Base-by-base conservation (phyloP, 2,113 vertebrate species). In the Limnothrissa miodon region DNA sequence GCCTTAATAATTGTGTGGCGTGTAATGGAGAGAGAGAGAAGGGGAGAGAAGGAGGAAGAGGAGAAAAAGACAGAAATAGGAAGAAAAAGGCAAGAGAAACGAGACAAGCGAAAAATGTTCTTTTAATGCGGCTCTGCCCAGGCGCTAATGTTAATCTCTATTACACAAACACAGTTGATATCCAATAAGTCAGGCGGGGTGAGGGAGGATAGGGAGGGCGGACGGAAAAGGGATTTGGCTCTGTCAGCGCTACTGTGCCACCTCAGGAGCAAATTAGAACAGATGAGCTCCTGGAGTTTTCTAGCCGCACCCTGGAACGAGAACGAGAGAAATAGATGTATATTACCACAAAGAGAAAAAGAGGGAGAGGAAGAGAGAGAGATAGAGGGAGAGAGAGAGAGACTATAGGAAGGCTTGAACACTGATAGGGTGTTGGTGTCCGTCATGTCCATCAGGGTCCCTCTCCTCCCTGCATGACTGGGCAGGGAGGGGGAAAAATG, bases 101-200 rank as follows among this genome's bases (percentile, higher is more conserved):
- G 21, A 81, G 79, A 78, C 53, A 70, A 17, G 79, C 19, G 48
- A 78, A 33, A 81, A 82, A 80, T 45, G 1, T 56, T 29, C 39
- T 86, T 84, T 84, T 84, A 74, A 84, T 82, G 78, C 45, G 29
- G 33, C 11, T 23, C 56, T 59, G 78, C 56, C 42, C 59, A 19
- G 17, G 45, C 33, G 15, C 45, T 17, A n/a, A 53, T 39, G 79
- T 15, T 42, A 39, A 74, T 17, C 44, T 13, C 39, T 39, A 80
- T 82, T 62, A 82, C 39, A 79, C 80, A 82, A 39, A 59, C 45
- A 81, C 11, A 39, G 21, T 51, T 25, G 62, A 56, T 82, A 78
- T 59, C 39, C 21, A 33, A 66, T 46, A 23, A 78, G 33, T 81
- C 56, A 80, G 53, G 23, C 33, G 5, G 66, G 15, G 29, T 66